These are phyloP conservation scores for Drosophila cognata DNA, from an alignment of 2,888 invertebrate genomes.

Conservation along the genomic window DNA sequence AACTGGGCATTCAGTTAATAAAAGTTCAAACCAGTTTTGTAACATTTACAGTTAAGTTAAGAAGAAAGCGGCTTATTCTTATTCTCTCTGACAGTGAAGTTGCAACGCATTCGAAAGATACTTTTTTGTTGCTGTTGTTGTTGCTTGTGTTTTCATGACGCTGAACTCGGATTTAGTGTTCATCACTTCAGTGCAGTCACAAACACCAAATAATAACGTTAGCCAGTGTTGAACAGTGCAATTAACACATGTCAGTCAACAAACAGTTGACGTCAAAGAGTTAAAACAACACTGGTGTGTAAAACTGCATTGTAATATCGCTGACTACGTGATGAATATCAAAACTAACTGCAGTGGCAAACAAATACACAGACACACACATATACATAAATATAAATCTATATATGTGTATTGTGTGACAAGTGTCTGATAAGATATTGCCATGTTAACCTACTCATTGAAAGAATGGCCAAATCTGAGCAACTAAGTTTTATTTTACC, in stretches of 20 bases:
- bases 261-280: conserved; percentile 27
- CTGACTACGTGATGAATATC: conserved; percentile 22
- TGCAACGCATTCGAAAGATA: conserved; percentile 42
- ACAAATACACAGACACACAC: background rate
- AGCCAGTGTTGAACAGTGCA: conserved; percentile 29
- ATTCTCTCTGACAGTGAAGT: background rate
- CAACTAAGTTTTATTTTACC: background rate
- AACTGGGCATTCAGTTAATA: conserved; percentile 36
- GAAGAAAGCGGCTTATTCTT: conserved; percentile 37
- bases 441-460: background rate
- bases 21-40: conserved; percentile 60
- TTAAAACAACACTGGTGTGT: conserved; percentile 4
- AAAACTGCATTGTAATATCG: conserved; percentile 26
- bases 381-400: too few relatives aligned
- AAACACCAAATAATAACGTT: background rate
- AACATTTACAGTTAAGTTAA: conserved; percentile 44
- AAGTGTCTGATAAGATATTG: conserved; percentile 16
- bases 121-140: conserved; percentile 1
- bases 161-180: conserved; percentile 25
- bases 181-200: background rate
- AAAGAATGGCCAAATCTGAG: background rate
- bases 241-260: conserved; percentile 40
- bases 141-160: conserved; percentile 22
- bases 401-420: background rate
- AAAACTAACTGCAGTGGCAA: conserved; percentile 3